phyloP scores from a whole-genome alignment of 2,888 invertebrate species.

The Syrphus vitripennis region DNA sequence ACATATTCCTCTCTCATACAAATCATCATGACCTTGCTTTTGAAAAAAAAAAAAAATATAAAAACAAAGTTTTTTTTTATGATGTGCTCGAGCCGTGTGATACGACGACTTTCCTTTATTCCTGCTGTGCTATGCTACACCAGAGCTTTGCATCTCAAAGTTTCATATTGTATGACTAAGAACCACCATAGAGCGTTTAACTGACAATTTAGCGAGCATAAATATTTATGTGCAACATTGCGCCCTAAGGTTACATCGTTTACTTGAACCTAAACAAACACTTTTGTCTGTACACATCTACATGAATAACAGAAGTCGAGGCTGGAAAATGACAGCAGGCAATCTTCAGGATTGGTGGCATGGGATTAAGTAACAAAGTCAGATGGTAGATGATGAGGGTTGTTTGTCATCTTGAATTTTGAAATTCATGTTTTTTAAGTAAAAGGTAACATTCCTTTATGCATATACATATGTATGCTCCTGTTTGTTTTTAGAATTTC shows the following conservation, averaged over 20 bases:
- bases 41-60: not conserved
- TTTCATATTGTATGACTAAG: slow-evolving; percentile 51
- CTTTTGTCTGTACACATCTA: slow-evolving; percentile 22
- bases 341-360: slow-evolving; percentile 32
- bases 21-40: slow-evolving; percentile 56
- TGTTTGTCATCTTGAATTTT: slow-evolving; percentile 42
- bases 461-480: not conserved
- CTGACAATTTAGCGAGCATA: slow-evolving; percentile 68
- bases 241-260: slow-evolving; percentile 67
- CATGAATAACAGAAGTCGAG: slow-evolving; percentile 18
- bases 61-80: slow-evolving; percentile 32
- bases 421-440: not conserved
- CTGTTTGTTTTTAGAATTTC: not conserved
- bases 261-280: slow-evolving; percentile 64
- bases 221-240: slow-evolving; percentile 69
- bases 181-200: slow-evolving; percentile 65
- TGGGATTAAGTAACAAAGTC: slow-evolving; percentile 36
- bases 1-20: slow-evolving; percentile 23
- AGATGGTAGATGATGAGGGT: slow-evolving; percentile 27
- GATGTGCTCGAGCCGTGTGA: slow-evolving; percentile 39
- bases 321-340: slow-evolving; percentile 54
- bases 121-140: slow-evolving; percentile 26
- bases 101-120: slow-evolving; percentile 22
- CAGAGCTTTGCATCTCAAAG: slow-evolving; percentile 39
- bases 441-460: not conserved